Conservation (phyloP, 2,888 invertebrate genomes). For the Andrena flavipes region DNA sequence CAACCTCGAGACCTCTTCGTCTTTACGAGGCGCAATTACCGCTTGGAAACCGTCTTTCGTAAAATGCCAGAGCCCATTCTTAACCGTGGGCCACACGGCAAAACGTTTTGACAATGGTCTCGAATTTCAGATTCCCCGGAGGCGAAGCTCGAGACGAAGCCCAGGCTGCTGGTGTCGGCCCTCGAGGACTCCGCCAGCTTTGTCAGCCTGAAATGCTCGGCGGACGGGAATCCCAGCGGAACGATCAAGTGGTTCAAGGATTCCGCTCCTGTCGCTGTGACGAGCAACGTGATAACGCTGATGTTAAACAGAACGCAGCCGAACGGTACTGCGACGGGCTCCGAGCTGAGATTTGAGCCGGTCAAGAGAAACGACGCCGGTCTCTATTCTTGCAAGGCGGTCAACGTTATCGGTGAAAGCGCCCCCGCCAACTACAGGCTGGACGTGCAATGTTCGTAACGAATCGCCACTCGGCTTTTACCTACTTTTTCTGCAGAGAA, state of each 20-base stretch:
- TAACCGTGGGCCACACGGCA: too few species aligned
- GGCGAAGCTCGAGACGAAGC: slow-evolving; percentile 85
- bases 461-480: slow-evolving; percentile 36
- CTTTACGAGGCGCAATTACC: slow-evolving; percentile 25
- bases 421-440: slow-evolving; percentile 85
- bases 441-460: slow-evolving; percentile 86
- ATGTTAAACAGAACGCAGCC: slow-evolving; percentile 86
- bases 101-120: slow-evolving; percentile 1
- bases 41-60: neutral
- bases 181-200: slow-evolving; percentile 86
- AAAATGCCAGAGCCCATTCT: neutral
- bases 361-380: slow-evolving; percentile 88
- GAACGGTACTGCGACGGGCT: slow-evolving; percentile 80
- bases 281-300: slow-evolving; percentile 81
- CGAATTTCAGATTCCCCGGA: slow-evolving; percentile 86
- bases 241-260: slow-evolving; percentile 86
- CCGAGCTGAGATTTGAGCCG: slow-evolving; percentile 86
- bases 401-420: slow-evolving; percentile 91
- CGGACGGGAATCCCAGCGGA: slow-evolving; percentile 87
- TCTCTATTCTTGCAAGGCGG: slow-evolving; percentile 94
- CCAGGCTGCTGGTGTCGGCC: slow-evolving; percentile 83
- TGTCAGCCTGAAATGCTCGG: slow-evolving; percentile 85
- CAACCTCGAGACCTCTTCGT: neutral
- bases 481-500: slow-evolving; percentile 3
- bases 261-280: slow-evolving; percentile 72